A percentile compares a stretch with the other conserved stretches of the same genome.
Evolutionary conservation across 2,888 invertebrate genomes (phyloP).

Genomic region (Ophioninae sp.): DNA sequence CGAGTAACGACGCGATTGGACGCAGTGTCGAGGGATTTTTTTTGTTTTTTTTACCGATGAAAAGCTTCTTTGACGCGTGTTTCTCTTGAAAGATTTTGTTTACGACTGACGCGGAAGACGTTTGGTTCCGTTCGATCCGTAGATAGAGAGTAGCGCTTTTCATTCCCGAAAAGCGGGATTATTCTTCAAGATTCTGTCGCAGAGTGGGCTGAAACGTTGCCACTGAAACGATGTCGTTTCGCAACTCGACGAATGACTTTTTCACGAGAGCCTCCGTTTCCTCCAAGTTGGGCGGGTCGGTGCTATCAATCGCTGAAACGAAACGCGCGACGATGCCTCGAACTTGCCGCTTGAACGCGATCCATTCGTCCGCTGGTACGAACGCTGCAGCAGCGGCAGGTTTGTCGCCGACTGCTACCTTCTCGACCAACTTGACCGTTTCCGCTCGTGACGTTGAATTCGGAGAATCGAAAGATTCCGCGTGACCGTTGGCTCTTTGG

Average conservation of each 20-base stretch:
- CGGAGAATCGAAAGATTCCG: not conserved
- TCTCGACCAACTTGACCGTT: constrained; percentile 24
- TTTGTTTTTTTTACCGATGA: too few relatives aligned
- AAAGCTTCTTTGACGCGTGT: too few relatives aligned
- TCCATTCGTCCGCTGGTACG: constrained; percentile 60
- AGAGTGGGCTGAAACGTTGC: constrained; percentile 38
- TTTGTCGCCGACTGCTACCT: not conserved
- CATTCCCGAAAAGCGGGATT: not conserved
- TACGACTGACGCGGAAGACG: too few relatives aligned
- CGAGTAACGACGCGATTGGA: too few relatives aligned
- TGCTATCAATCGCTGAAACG: constrained; percentile 46
- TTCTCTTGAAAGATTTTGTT: too few relatives aligned
- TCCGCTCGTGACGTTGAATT: constrained; percentile 28
- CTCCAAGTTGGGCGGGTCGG: constrained; percentile 53
- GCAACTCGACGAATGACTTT: constrained; percentile 40
- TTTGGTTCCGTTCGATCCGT: too few relatives aligned
- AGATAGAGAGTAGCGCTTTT: not conserved
- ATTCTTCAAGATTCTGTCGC: not conserved
- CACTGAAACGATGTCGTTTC: constrained; percentile 41
- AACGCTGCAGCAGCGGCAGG: constrained; percentile 13
- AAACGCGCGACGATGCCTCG: constrained; percentile 48
- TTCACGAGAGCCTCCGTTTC: constrained; percentile 49
- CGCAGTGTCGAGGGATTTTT: too few relatives aligned
- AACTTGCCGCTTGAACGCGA: constrained; percentile 58
- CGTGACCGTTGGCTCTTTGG: not conserved